Conservation (phyloP, 1,140 invertebrate genomes). For the Andricus grossulariae region DNA sequence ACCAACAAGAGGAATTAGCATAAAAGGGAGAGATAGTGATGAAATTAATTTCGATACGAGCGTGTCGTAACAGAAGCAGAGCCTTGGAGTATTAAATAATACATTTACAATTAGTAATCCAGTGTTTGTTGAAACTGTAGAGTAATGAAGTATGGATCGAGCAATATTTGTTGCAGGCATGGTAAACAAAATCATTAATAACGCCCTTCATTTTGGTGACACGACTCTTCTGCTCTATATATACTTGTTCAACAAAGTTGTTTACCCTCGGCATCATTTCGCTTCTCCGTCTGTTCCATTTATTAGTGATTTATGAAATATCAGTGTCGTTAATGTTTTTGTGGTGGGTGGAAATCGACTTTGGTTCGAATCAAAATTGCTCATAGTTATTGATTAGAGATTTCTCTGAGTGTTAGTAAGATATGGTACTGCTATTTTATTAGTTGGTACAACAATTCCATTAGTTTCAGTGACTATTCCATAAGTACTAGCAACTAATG, state of each 20-base stretch:
- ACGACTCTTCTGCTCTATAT: constrained; percentile 2
- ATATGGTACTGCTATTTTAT: too few relatives aligned
- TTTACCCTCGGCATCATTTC: constrained; percentile 20
- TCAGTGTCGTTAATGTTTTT: constrained; percentile 15
- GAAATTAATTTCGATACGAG: constrained; percentile 6
- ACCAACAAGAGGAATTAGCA: neutral
- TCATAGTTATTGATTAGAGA: constrained; percentile 21
- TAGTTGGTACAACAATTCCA: too few relatives aligned
- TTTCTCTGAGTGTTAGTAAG: too few relatives aligned
- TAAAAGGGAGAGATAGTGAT: neutral
- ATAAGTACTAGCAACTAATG: too few relatives aligned
- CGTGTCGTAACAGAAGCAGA: neutral
- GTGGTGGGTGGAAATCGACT: neutral
- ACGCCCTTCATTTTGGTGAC: constrained; percentile 15
- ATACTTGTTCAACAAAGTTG: constrained; percentile 21
- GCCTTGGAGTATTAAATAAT: constrained; percentile 1
- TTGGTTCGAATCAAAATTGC: constrained; percentile 13
- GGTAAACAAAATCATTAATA: constrained; percentile 30
- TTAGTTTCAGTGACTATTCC: too few relatives aligned
- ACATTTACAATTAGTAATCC: neutral
- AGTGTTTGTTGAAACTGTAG: constrained; percentile 9
- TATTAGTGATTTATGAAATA: constrained; percentile 29
- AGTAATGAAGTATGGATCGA: neutral
- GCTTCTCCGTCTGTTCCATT: constrained; percentile 25
- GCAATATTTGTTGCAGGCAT: neutral